phyloP scores from a whole-genome alignment of 2,113 vertebrate genomes.

The Clarias batrachus region DNA sequence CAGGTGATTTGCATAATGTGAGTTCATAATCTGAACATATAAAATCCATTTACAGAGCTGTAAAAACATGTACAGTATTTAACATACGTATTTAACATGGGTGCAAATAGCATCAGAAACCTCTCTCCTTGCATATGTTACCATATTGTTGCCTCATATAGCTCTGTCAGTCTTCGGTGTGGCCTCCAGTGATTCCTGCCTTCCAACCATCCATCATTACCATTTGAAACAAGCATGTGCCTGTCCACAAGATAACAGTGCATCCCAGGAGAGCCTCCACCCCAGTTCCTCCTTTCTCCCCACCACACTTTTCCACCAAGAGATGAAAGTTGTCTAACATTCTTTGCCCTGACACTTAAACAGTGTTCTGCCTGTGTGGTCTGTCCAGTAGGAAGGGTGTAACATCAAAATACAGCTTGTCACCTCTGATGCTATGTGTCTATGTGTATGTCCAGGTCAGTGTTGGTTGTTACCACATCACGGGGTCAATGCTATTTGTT shows the following conservation, averaged over 20 bases:
- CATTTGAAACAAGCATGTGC: constrained; percentile 24
- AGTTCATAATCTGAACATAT: too few species aligned
- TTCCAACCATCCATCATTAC: constrained; percentile 2
- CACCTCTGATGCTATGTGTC: constrained; percentile 42
- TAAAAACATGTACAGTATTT: neutral
- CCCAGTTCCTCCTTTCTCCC: neutral
- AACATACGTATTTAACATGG: neutral
- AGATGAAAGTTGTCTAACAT: constrained; percentile 61
- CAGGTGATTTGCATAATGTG: neutral
- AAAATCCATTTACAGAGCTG: neutral
- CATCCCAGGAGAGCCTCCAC: constrained; percentile 24
- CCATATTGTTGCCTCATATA: neutral
- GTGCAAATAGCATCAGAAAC: neutral
- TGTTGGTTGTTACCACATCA: constrained; percentile 48
- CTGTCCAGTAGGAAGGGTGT: constrained; percentile 52
- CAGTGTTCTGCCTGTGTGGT: constrained; percentile 65
- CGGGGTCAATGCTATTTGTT: constrained; percentile 47
- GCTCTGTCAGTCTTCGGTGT: neutral
- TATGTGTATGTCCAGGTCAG: constrained; percentile 40
- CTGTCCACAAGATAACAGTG: constrained; percentile 50
- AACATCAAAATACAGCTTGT: constrained; percentile 46
- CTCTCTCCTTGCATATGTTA: neutral
- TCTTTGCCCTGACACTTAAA: constrained; percentile 54
- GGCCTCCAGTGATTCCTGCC: neutral
- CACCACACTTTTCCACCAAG: constrained; percentile 51